A percentile compares a stretch with the other conserved stretches of the same genome.
phyloP scores from a whole-genome alignment of 2,113 vertebrate genomes.

The Brienomyrus brachyistius region DNA sequence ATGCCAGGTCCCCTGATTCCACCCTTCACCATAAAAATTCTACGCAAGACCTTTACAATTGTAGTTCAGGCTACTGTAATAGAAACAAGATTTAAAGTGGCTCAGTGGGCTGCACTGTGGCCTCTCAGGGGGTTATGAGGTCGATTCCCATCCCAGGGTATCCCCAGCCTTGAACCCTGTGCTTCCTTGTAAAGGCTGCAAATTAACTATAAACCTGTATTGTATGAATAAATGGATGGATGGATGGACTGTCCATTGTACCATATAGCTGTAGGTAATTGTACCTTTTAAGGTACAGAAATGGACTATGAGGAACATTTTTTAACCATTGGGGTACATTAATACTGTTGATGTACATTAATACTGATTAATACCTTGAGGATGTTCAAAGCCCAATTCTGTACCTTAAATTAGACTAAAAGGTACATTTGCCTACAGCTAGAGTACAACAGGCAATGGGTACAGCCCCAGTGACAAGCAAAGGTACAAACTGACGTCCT shows the following conservation, averaged over 20 bases:
- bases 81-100: not conserved
- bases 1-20: not conserved
- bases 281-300: not conserved
- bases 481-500: not conserved
- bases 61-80: not conserved
- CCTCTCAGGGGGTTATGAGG: not conserved
- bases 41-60: not conserved
- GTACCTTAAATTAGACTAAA: not conserved
- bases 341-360: no score
- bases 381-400: not conserved
- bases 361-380: no score
- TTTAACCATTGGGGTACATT: not conserved
- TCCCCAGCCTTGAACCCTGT: not conserved
- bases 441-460: not conserved
- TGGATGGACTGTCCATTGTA: not conserved
- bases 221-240: not conserved
- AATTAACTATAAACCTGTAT: not conserved
- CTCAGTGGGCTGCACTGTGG: not conserved
- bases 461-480: not conserved
- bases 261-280: not conserved
- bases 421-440: not conserved
- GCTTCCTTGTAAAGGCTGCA: not conserved
- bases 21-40: not conserved
- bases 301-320: not conserved
- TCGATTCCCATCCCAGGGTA: not conserved